These are phyloP conservation scores for Euura saliciscinereae DNA, from an alignment of 1,140 invertebrate species.

Conservation along the genomic window DNA sequence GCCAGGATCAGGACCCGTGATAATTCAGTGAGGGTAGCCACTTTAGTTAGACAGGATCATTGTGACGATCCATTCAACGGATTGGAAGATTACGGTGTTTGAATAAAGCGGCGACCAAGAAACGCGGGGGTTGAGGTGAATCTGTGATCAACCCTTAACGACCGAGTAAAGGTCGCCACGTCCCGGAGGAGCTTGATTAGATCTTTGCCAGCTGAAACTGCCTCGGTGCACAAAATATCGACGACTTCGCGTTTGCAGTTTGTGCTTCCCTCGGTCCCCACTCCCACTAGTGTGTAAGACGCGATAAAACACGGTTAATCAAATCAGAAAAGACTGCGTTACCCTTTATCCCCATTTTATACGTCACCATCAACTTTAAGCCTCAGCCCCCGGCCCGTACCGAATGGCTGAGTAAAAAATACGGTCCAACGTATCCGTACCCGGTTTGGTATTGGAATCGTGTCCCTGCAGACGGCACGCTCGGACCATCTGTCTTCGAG, in stretches of 20 bases:
- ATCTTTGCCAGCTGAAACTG: background rate
- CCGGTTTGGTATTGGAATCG: background rate
- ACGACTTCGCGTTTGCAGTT: too few species aligned
- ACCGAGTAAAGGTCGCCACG: background rate
- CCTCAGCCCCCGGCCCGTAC: too few species aligned
- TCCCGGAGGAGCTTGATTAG: background rate
- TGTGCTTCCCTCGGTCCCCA: too few species aligned
- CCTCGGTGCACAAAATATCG: too few species aligned
- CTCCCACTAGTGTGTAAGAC: too few species aligned
- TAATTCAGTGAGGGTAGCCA: background rate
- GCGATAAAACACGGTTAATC: too few species aligned
- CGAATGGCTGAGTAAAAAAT: background rate
- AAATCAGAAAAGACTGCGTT: too few species aligned
- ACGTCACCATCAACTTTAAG: too few species aligned
- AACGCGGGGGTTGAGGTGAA: background rate
- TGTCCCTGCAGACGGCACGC: conserved; percentile 1
- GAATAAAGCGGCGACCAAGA: background rate
- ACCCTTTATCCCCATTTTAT: too few species aligned
- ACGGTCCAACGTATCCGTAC: background rate
- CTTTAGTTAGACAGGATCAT: background rate
- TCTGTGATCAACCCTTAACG: background rate
- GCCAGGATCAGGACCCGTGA: background rate
- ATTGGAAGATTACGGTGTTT: conserved; percentile 1
- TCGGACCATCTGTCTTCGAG: background rate
- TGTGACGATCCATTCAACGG: background rate